Conservation (phyloP, 2,797 vertebrate genomes). For the Sebastes jordani region DNA sequence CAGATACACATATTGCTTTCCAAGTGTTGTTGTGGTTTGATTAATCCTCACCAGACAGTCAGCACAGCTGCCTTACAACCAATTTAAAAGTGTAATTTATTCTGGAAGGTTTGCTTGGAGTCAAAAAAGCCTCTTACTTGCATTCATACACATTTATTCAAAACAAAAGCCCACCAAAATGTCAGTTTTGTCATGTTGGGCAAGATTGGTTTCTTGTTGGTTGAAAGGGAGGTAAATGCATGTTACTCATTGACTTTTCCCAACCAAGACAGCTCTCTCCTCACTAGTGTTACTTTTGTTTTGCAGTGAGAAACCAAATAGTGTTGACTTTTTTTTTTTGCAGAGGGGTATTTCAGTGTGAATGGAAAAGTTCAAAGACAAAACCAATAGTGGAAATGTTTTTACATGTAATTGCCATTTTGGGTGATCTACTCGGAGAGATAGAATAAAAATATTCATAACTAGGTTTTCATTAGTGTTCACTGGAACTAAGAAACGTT, state of each 20-base stretch:
- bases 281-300: no score
- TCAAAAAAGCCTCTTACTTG: neutral
- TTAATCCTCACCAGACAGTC: neutral
- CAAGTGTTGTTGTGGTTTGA: neutral
- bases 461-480: no score
- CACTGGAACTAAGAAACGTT: no score
- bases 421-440: no score
- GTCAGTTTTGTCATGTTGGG: neutral
- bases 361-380: neutral
- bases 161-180: neutral
- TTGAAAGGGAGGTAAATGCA: neutral
- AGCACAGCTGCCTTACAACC: neutral
- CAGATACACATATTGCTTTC: neutral
- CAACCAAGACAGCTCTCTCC: no score
- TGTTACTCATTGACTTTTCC: neutral
- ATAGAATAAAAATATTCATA: no score
- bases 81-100: neutral
- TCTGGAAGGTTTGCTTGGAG: neutral
- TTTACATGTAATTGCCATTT: neutral
- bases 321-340: no score
- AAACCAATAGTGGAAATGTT: neutral
- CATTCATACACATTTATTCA: neutral
- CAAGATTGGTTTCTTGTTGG: neutral
- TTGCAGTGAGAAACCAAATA: no score
- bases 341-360: accelerated